phyloP scores from a whole-genome alignment of 2,888 invertebrate genomes.

The Amphipoea lucens region DNA sequence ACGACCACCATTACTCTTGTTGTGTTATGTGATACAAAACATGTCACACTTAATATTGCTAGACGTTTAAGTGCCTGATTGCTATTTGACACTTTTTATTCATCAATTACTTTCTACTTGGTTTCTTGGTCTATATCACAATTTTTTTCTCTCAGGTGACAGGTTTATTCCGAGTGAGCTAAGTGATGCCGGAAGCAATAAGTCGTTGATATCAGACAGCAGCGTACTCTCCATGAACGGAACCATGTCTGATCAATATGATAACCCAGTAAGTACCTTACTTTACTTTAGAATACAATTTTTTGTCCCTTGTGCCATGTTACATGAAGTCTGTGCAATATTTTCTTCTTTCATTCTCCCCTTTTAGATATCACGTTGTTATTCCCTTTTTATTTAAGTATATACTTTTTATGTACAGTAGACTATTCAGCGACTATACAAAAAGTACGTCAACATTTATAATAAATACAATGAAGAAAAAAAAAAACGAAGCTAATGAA shows the following conservation, averaged over 20 bases:
- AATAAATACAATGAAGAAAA: neutral
- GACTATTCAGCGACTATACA: neutral
- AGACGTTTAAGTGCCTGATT: neutral
- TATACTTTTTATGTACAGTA: neutral
- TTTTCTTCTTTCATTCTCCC: neutral
- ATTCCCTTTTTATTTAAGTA: neutral
- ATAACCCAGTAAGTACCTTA: slow-evolving; percentile 79
- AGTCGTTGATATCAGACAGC: slow-evolving; percentile 84
- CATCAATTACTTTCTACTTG: neutral
- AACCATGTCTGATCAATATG: slow-evolving; percentile 83
- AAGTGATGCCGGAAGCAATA: slow-evolving; percentile 86
- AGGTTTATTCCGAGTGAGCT: slow-evolving; percentile 84
- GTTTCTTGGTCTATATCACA: neutral
- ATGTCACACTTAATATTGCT: neutral
- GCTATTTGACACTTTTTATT: neutral
- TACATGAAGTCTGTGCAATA: neutral
- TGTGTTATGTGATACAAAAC: neutral
- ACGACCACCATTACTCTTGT: too few relatives aligned
- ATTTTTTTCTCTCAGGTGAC: slow-evolving; percentile 75
- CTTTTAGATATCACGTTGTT: neutral
- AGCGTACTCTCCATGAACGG: slow-evolving; percentile 85
- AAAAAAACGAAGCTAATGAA: too few relatives aligned
- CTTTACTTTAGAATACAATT: neutral
- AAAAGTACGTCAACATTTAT: neutral
- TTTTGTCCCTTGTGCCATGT: neutral